Evolutionary conservation across 1,140 invertebrate genomes (phyloP), one percentile per base, ranked within the genome.

Genomic region (Palaemon carinicauda): DNA sequence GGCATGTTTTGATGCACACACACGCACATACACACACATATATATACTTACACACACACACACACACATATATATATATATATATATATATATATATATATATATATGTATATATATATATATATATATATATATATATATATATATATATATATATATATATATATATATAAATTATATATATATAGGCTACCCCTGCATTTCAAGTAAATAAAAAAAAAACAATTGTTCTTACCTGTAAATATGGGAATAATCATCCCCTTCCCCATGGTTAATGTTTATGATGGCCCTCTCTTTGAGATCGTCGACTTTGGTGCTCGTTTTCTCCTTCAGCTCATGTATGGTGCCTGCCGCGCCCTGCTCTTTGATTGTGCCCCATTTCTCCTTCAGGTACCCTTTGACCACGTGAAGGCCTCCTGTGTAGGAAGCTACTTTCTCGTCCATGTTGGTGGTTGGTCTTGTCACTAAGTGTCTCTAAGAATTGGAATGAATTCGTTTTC

Each of bases 331-430:
- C 54, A 87, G 80, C 21, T 87, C 80, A 15, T 82, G 53, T 1
- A 87, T 50, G 24, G 86, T 82, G 1, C 74, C 86, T 9, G 80
- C 31, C 1, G 86, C 54, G 19, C 86, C 86, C 29, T 78, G 79
- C 56, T 82, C 80, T 75, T 77, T 82, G 21, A 79, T 29, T 21
- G 54, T 60, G 12, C 80, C 86, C 86, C 86, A 82, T 33, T 87
- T 87, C 53, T 87, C 86, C 80, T 87, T 87, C 80, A 87, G 80
- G 73, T 87, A 87, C 15, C 73, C 78, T 41, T 81, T 82, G 74
- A 87, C 82, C 24, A 87, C 56, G 80, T 87, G 86, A 14, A 87
- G 71, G 1, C 86, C 86, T n/a, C 86, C 86, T 1, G 86, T 87
- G 80, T 87, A 87, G 7, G 74, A 81, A 15, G 86, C 86, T 15